phyloP scores from a whole-genome alignment of 2,888 invertebrate genomes.

The Mythimna ferrago region DNA sequence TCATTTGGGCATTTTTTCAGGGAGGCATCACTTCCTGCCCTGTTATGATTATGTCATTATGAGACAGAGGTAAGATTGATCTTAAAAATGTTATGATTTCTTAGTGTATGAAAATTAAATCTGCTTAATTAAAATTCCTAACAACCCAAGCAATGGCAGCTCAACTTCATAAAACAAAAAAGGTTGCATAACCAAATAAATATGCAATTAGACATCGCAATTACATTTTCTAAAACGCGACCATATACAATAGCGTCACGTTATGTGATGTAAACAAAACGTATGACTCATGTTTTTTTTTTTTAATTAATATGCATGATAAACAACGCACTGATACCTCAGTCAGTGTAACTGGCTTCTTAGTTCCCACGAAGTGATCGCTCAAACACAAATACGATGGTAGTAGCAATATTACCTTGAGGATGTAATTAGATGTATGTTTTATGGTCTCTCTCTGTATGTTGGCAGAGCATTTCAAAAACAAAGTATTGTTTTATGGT shows the following conservation, averaged over 20 bases:
- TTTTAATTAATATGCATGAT: constrained; percentile 57
- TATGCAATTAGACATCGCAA: constrained; percentile 41
- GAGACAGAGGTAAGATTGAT: constrained; percentile 1
- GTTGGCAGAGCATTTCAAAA: constrained; percentile 29
- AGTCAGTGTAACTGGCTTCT: constrained; percentile 11
- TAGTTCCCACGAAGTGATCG: constrained; percentile 53
- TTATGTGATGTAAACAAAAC: constrained; percentile 65
- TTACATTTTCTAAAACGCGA: constrained; percentile 61
- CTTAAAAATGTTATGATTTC: background rate
- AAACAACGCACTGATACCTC: constrained; percentile 32
- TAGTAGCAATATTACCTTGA: constrained; percentile 52
- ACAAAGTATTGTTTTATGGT: constrained; percentile 35
- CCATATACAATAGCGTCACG: constrained; percentile 54
- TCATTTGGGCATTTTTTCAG: constrained; percentile 10
- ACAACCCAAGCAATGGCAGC: background rate
- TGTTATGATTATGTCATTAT: background rate
- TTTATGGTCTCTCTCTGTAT: constrained; percentile 26
- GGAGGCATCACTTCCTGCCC: constrained; percentile 3
- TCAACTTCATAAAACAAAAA: constrained; percentile 28
- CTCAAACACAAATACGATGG: constrained; percentile 32
- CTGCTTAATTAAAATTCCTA: constrained; percentile 17
- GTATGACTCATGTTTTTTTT: constrained; percentile 59
- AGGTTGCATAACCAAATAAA: constrained; percentile 49
- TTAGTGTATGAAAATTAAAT: background rate
- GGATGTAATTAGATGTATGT: constrained; percentile 41